Base-by-base conservation (phyloP, 1,140 invertebrate species). In the Hypsibius dujardini region DNA sequence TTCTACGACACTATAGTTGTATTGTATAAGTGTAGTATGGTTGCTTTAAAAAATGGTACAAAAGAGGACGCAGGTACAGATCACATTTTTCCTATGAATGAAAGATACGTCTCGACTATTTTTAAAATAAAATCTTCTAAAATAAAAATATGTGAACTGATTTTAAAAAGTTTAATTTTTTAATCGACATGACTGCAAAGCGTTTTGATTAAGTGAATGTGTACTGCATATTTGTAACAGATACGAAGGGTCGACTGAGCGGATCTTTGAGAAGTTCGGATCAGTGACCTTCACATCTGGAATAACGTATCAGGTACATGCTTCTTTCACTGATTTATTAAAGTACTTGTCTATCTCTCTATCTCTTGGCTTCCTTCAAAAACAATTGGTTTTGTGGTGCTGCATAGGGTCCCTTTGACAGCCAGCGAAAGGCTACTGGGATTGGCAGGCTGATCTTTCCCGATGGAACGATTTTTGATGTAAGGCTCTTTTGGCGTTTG, bases 371-470 rank as follows among this genome's bases (percentile, higher is more conserved):
- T n/a, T 56, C 50, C n/a, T 56, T n/a, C 7, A n/a, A 12, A 12
- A 7, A 56, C n/a, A 56, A 56, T 12, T 56, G 50, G 7, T 56
- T 7, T 12, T 56, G n/a, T 12, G n/a, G 50, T 56, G 7, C n/a
- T 56, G 7, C 50, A n/a, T 12, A 56, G 50, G 50, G 50, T 56
- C 50, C n/a, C 7, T 56, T 56, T n/a, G 50, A 56, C n/a, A 12
- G 7, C 50, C 7, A 56, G 50, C 7, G 50, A n/a, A 56, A 7
- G 7, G 50, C 50, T n/a, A 56, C 50, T 7, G 50, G 50, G 7
- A 56, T 56, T 56, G 50, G 50, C 7, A 7, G 50, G 50, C 50
- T 56, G 50, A 56, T 56, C 50, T 56, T 56, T 56, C 50, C 50
- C 50, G 50, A 56, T 0, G 50, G 50, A 56, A 56, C 50, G 7